A percentile compares a stretch with the other conserved stretches of the same genome.
These are phyloP conservation scores for Sciurus niger DNA, from an alignment of 2,113 vertebrate genomes.

Conservation along the genomic window DNA sequence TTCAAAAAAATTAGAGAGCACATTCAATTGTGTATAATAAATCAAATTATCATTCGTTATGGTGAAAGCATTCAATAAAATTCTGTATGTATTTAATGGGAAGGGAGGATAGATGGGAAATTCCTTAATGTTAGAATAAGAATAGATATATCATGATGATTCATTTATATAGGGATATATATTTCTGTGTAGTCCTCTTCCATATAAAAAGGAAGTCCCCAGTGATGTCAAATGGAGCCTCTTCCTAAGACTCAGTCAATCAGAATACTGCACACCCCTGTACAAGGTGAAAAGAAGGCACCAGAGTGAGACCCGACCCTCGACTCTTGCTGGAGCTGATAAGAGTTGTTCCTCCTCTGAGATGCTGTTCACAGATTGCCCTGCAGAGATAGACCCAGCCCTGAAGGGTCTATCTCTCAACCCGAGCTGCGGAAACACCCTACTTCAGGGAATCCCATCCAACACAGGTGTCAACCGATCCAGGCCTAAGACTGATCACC, in stretches of 20 bases:
- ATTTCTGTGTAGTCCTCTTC: background rate
- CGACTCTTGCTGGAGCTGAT: background rate
- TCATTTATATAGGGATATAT: background rate
- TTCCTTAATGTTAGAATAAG: background rate
- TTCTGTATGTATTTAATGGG: background rate
- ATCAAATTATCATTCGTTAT: background rate
- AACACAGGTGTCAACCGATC: background rate
- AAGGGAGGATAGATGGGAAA: background rate
- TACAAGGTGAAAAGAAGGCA: background rate
- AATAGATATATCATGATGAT: background rate
- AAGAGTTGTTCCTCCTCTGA: background rate
- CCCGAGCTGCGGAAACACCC: background rate
- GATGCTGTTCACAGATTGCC: background rate
- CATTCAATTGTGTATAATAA: background rate
- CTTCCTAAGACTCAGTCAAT: background rate
- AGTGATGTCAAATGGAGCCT: background rate
- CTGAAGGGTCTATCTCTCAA: background rate
- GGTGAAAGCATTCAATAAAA: background rate
- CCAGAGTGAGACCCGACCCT: background rate
- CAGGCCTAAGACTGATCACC: background rate
- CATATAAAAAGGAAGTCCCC: background rate
- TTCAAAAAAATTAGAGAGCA: background rate
- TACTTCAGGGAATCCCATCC: background rate
- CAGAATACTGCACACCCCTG: background rate
- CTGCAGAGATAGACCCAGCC: background rate